Percentiles rank a stretch among this genome's conserved stretches.
These are phyloP conservation scores for Drosophila suzukii DNA, from an alignment of 1,140 invertebrate species.

Conservation along the genomic window DNA sequence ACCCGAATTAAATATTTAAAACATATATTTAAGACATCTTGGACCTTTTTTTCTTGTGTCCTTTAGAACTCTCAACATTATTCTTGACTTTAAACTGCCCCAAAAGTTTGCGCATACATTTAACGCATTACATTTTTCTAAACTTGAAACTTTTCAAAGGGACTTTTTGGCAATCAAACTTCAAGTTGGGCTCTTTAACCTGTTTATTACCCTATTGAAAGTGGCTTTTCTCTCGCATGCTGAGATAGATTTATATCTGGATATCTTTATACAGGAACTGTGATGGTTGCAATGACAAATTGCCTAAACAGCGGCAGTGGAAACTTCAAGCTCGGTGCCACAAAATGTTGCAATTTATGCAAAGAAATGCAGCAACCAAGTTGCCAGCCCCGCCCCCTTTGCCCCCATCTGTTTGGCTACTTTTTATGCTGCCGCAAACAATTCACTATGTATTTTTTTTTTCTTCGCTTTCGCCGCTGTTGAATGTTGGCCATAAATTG, in stretches of 20 bases:
- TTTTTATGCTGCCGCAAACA: constrained; percentile 81
- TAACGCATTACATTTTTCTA: constrained; percentile 4
- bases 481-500: constrained; percentile 81
- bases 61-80: not conserved
- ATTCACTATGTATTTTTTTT: constrained; percentile 63
- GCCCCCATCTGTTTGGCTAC: constrained; percentile 58
- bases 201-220: constrained; percentile 14
- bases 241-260: constrained; percentile 55
- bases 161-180: constrained; percentile 14
- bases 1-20: too few relatives aligned
- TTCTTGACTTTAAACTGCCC: constrained; percentile 20
- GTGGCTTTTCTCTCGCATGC: not conserved
- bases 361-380: constrained; percentile 69
- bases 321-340: constrained; percentile 54
- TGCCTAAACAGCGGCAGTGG: constrained; percentile 61
- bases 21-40: not conserved
- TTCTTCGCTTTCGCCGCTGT: constrained; percentile 34
- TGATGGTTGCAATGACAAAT: constrained; percentile 71
- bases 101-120: constrained; percentile 17
- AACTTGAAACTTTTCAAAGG: constrained; percentile 16
- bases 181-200: constrained; percentile 8
- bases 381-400: not conserved
- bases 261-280: constrained; percentile 47
- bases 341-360: constrained; percentile 78
- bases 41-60: not conserved